These are phyloP conservation scores for Chloromyia formosa DNA, from an alignment of 2,888 invertebrate genomes.

Conservation along the genomic window DNA sequence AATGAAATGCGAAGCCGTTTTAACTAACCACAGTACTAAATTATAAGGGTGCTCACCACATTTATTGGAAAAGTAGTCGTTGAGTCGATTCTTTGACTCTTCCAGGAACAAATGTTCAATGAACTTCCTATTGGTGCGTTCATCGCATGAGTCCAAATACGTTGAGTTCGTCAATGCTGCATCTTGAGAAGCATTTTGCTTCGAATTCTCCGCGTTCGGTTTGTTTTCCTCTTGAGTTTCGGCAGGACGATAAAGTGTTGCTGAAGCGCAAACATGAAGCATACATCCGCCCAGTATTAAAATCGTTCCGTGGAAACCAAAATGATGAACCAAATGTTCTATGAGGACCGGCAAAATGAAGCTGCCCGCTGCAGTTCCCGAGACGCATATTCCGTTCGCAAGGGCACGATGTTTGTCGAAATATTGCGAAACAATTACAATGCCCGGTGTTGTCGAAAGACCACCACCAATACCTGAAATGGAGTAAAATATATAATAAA, in stretches of 20 bases:
- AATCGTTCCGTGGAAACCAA: constrained; percentile 78
- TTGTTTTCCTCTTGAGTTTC: constrained; percentile 53
- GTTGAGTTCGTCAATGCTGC: constrained; percentile 61
- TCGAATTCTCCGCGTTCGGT: constrained; percentile 53
- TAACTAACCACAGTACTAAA: constrained; percentile 3
- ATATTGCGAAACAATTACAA: constrained; percentile 82
- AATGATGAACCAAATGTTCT: constrained; percentile 73
- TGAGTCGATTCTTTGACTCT: constrained; percentile 63
- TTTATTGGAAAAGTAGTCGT: constrained; percentile 59
- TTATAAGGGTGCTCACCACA: constrained; percentile 47
- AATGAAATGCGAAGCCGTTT: constrained; percentile 30
- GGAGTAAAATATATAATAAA: constrained; percentile 4
- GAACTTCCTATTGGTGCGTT: constrained; percentile 61
- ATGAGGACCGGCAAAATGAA: constrained; percentile 80
- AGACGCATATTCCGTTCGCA: constrained; percentile 83
- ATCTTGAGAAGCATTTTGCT: constrained; percentile 54
- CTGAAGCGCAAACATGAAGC: constrained; percentile 78
- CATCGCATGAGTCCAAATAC: constrained; percentile 62
- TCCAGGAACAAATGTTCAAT: constrained; percentile 64
- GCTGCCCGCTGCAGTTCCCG: constrained; percentile 82
- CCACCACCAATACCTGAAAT: constrained; percentile 77
- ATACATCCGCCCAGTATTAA: constrained; percentile 76
- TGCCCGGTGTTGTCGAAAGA: constrained; percentile 81
- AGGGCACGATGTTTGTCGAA: constrained; percentile 81
- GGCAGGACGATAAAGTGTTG: constrained; percentile 72